phyloP scores from a whole-genome alignment of 1,140 invertebrate genomes.

The Rhyacophila brunnea region DNA sequence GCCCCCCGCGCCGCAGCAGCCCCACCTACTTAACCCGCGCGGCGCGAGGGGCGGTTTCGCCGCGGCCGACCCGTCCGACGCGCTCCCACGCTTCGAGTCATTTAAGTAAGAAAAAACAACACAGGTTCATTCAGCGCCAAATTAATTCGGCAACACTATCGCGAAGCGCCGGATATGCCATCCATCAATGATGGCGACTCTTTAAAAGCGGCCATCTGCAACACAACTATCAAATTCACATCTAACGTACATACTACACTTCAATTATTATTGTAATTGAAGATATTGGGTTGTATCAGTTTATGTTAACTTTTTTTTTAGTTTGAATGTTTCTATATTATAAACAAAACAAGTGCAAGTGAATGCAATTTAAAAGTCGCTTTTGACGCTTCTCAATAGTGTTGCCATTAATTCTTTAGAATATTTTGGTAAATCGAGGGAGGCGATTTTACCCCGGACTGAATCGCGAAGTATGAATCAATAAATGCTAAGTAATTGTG shows the following conservation, averaged over 20 bases:
- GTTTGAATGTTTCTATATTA: background rate
- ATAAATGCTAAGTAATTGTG: constrained; percentile 4
- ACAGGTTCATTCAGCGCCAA: constrained; percentile 8
- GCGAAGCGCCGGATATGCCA: background rate
- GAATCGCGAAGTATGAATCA: constrained; percentile 26
- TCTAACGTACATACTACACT: too few species aligned
- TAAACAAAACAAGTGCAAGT: constrained; percentile 5
- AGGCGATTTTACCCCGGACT: constrained; percentile 23
- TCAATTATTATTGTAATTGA: too few species aligned
- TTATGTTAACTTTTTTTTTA: too few species aligned
- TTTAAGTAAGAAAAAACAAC: constrained; percentile 12
- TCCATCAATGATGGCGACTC: background rate
- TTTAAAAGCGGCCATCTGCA: too few species aligned
- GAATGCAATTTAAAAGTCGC: too few species aligned
- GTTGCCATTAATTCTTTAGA: background rate
- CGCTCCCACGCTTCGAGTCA: constrained; percentile 20
- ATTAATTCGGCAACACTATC: too few species aligned
- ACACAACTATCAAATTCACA: too few species aligned
- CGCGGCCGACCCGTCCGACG: constrained; percentile 9
- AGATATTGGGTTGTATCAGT: too few species aligned
- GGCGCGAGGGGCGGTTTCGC: constrained; percentile 10
- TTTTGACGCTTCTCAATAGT: too few species aligned
- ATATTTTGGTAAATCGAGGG: constrained; percentile 2
- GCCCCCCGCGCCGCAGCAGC: constrained; percentile 4
- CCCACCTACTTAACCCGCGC: constrained; percentile 22